Percentiles rank a stretch among this genome's conserved stretches.
These are phyloP conservation scores for Tamias sibiricus DNA, from an alignment of 2,113 vertebrate species.

Conservation along the genomic window DNA sequence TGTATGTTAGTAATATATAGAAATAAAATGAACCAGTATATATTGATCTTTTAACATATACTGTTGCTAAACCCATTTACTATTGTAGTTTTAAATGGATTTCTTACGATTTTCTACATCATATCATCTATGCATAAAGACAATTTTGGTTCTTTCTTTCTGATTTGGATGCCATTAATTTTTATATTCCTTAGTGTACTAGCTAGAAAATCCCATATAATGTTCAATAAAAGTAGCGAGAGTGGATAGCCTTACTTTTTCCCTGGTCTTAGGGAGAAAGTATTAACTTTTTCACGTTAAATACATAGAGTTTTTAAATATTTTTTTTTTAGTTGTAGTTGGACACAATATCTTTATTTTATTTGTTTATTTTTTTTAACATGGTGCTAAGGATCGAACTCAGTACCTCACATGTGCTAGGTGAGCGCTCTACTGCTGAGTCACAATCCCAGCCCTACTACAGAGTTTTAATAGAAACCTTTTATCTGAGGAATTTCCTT, in stretches of 20 bases:
- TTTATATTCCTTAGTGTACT: background rate
- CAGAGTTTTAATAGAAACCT: background rate
- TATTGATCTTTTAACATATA: background rate
- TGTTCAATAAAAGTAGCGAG: background rate
- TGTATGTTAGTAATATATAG: background rate
- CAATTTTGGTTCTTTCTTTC: background rate
- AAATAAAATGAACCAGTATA: background rate
- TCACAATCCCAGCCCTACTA: background rate
- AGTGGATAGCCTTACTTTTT: background rate
- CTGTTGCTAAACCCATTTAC: background rate
- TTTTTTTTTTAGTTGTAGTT: no score
- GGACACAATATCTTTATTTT: no score
- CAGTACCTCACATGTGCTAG: no score
- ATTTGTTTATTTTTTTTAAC: no score
- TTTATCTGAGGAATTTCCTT: background rate
- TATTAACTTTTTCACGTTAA: background rate
- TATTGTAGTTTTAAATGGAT: background rate
- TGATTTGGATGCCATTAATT: background rate
- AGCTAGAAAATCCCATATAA: background rate
- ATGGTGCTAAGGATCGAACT: no score
- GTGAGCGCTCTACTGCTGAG: no score
- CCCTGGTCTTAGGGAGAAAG: background rate
- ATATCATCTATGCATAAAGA: background rate
- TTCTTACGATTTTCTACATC: background rate
- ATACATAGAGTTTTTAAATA: background rate